These are phyloP conservation scores for Entomyzon cyanotis DNA, from an alignment of 2,113 vertebrate genomes.

Conservation along the genomic window DNA sequence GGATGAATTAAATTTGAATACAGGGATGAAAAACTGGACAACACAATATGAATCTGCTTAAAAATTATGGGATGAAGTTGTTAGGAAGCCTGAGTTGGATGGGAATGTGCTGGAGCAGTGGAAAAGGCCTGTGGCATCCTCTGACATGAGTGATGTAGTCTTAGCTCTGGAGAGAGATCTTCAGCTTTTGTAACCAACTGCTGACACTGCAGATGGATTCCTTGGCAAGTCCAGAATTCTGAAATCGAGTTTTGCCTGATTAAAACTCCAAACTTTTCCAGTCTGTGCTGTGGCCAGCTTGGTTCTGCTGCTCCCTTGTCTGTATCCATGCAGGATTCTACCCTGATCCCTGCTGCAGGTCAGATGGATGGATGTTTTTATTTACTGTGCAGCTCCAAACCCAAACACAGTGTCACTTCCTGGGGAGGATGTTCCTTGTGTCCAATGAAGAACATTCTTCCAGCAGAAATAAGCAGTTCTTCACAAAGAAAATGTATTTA, in stretches of 20 bases:
- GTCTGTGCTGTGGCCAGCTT: background rate
- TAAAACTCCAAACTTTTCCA: background rate
- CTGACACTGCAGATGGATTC: background rate
- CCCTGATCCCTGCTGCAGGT: background rate
- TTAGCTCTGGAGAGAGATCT: background rate
- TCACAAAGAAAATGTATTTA: background rate
- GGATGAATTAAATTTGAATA: background rate
- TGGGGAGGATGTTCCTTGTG: background rate
- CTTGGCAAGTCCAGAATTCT: background rate
- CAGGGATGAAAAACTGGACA: background rate
- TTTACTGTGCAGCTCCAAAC: background rate
- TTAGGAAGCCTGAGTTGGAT: background rate
- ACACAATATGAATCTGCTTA: background rate
- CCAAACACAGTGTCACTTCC: background rate
- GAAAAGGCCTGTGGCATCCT: background rate
- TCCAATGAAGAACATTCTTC: background rate
- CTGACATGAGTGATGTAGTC: accelerated
- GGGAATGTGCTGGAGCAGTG: background rate
- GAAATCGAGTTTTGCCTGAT: background rate
- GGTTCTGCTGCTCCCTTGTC: background rate
- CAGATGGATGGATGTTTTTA: background rate
- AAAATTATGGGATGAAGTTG: background rate
- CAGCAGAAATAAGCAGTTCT: background rate
- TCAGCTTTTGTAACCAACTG: background rate
- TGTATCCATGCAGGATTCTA: background rate